Evolutionary conservation across 2,888 invertebrate genomes (phyloP), one percentile per base, ranked within the genome.

Genomic region (Thera obeliscata): DNA sequence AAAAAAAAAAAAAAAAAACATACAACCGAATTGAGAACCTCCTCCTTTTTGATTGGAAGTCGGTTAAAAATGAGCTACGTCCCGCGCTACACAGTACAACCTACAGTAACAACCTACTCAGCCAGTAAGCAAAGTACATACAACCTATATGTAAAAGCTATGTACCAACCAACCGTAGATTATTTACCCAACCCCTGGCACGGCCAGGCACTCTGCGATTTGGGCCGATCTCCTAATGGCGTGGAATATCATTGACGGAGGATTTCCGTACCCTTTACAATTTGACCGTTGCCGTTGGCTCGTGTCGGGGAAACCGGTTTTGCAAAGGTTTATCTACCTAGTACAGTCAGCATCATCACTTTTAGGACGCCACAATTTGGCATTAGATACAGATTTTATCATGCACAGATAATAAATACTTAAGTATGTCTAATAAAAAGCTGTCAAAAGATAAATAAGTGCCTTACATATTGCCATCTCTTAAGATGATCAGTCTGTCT

Each of bases 211-310:
- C 56, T 56, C n/a, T 46, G 12, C 50, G 41, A 43, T 66, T 58
- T 9, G 38, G 48, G 3, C 38, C 46, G 38, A 50, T 64, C 41
- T 56, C 12, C 12, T 36, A 58, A 64, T 65, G 60, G 59, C 4
- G n/a, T 43, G 49, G 55, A 41, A 65, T 49, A 75, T 75, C 74
- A 75, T 78, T 78, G 83, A 84, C 85, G 81, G 76, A 65, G 76
- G 74, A 82, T 85, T 84, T 84, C 73, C 61, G 56, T 65, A 57
- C 60, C 66, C 65, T 63, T 56, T 57, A 64, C 65, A 61, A 58
- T 77, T 72, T 77, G 76, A 69, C 78, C 73, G 73, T 70, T 72
- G 74, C 73, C 75, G 76, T 76, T 78, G 75, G 75, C 74, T 74
- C 63, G 62, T 66, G 57, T 66, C 58, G 52, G 36, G 49, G 11